Evolutionary conservation across 2,888 invertebrate genomes (phyloP).

Genomic region (Adelphocoris suturalis): DNA sequence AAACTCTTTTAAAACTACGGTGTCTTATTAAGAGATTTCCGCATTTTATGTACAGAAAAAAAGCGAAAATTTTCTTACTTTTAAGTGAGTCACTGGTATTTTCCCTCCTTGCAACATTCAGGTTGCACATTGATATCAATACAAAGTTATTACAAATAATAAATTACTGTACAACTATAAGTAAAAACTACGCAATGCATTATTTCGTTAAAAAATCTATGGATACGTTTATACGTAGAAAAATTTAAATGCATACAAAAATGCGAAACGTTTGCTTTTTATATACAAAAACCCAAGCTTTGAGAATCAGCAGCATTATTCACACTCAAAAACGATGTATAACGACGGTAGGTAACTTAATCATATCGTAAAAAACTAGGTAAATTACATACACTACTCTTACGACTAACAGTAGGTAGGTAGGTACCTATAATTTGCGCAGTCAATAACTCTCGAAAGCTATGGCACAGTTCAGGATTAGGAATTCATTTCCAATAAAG

Average conservation of each 20-base stretch:
- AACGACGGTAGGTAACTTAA: slow-evolving; percentile 11
- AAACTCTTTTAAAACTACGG: slow-evolving; percentile 29
- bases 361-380: not conserved
- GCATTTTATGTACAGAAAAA: not conserved
- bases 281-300: slow-evolving; percentile 34
- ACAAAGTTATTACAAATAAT: slow-evolving; percentile 4
- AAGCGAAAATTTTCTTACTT: slow-evolving; percentile 28
- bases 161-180: slow-evolving; percentile 26
- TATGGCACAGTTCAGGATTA: not conserved
- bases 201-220: not conserved
- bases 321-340: slow-evolving; percentile 24
- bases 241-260: slow-evolving; percentile 21
- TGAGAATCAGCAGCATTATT: slow-evolving; percentile 11
- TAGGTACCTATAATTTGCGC: not conserved
- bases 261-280: slow-evolving; percentile 17
- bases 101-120: slow-evolving; percentile 51
- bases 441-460: not conserved
- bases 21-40: not conserved
- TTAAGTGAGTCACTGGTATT: slow-evolving; percentile 63
- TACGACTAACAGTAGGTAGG: not conserved
- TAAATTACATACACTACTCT: not conserved
- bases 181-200: not conserved
- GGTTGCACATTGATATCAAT: slow-evolving; percentile 1
- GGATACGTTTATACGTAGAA: not conserved
- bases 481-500: not conserved